These are phyloP conservation scores for Macroramphosus scolopax DNA, from an alignment of 2,797 vertebrate species.

Conservation along the genomic window DNA sequence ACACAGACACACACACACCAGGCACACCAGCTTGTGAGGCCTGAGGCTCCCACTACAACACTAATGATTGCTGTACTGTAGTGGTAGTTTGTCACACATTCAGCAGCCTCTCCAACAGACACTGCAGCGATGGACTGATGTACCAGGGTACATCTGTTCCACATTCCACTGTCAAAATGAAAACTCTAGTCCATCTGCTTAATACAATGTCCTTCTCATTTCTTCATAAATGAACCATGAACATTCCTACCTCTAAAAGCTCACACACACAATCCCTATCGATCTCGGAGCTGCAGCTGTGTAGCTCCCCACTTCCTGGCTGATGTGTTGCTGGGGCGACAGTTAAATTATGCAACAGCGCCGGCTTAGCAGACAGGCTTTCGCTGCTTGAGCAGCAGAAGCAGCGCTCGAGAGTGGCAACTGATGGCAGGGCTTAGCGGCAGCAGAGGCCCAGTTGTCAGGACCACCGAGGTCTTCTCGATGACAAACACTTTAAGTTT, in stretches of 20 bases:
- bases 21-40: slow-evolving; percentile 5
- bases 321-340: slow-evolving; percentile 72
- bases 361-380: slow-evolving; percentile 58
- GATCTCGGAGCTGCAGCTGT: slow-evolving; percentile 57
- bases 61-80: background rate
- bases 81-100: slow-evolving; percentile 9
- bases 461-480: background rate
- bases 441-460: slow-evolving; percentile 12
- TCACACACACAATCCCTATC: slow-evolving; percentile 65
- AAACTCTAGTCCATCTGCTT: slow-evolving; percentile 29
- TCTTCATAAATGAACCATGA: slow-evolving; percentile 67
- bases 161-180: slow-evolving; percentile 38
- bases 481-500: no score
- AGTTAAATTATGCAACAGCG: slow-evolving; percentile 78
- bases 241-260: slow-evolving; percentile 68
- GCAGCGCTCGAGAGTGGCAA: slow-evolving; percentile 28
- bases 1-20: slow-evolving; percentile 7
- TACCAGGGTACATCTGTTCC: slow-evolving; percentile 12
- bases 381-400: slow-evolving; percentile 40
- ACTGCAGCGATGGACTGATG: background rate
- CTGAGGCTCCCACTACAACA: slow-evolving; percentile 6
- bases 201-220: slow-evolving; percentile 47
- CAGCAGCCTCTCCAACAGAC: background rate
- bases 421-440: slow-evolving; percentile 8
- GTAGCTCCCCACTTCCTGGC: slow-evolving; percentile 68